Evolutionary conservation across 1,140 invertebrate genomes (phyloP), one percentile per base, ranked within the genome.

Genomic region (Tetranychus urticae): DNA sequence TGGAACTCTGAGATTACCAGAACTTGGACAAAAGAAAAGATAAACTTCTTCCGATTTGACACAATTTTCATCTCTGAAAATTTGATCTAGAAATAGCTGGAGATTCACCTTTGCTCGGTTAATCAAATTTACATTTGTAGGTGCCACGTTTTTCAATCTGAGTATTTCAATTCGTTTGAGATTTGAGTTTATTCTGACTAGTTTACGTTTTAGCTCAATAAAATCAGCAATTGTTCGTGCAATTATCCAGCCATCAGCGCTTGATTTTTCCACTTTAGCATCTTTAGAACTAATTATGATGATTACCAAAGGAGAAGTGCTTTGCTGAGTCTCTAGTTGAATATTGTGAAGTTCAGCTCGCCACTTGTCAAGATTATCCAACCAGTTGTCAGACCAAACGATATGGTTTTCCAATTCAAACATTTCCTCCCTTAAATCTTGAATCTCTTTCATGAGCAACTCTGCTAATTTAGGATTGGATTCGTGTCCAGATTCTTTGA

Each of bases 31-130:
- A 4, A 92, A 76, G 72, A 91, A 91, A 62, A 82, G 81, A 70
- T 88, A 91, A 59, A 91, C 75, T 42, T 85, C 83, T 73, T 91
- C 87, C 70, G 85, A 86, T 74, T 86, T 83, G 73, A 85, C 85
- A 60, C 90, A 73, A 65, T 81, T 77, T 57, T 88, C 86, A 70
- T 91, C 86, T 8, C 39, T 57, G 3, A 75, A 67, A 35, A 64
- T 56, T 36, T 47, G 23, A 31, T 59, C 48, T 12, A 64, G 42
- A 63, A 63, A 90, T 70, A 82, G 84, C 73, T 88, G 84, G 67
- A 89, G 82, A 69, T 83, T 81, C 46, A 72, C 74, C 72, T 85
- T 87, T 1, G 84, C 84, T 71, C 85, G 87, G 57, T 88, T 84
- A 62, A 88, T 70, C 36, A 81, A 80, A 65, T 81, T 80, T 67